Evolutionary conservation across 2,888 invertebrate genomes (phyloP), one percentile per base, ranked within the genome.

Genomic region (Chelonus formosanus): DNA sequence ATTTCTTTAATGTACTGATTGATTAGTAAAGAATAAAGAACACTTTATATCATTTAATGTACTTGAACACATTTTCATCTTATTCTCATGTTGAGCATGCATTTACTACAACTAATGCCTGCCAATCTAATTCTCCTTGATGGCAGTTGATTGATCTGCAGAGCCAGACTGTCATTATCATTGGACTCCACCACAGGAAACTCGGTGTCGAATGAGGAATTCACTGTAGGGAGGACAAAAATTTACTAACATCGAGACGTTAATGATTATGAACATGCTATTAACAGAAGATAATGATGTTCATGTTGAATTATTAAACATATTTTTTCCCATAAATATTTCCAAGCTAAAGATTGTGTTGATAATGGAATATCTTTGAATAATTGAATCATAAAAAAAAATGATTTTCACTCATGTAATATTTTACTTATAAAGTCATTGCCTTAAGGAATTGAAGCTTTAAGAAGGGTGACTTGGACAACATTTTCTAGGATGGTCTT

Each of bases 131-230:
- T 2, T 32, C 32, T 32, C 7, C 32, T 32, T 32, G 6, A 48
- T 52, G 52, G 34, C 10, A 6, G 31, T 52, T 32, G 32, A 52
- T 52, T 52, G 52, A 31, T 52, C 32, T 52, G 3, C 52, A 4
- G 4, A 52, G 32, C 20, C 52, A 31, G 34, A 7, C 52, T 32
- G 52, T 32, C 52, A 52, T 52, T 52, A 52, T 52, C 52, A 7
- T 31, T 7, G 10, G 6, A 31, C 32, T 32, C 20, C 5, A 20
- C 52, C 52, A 20, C 47, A 31, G 52, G 52, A 7, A 52, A 52
- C 32, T 10, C 32, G 3, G 4, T 32, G 20, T 52, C 52, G 32
- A 52, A 52, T 6, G 20, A 52, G 32, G 20, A 31, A 52, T 52
- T 31, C 52, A 31, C 32, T 52, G 10, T 48, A 48, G 10, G 48